Base-by-base conservation (phyloP, 92 coral and sea anemone species). In the Paramuricea clavata region DNA sequence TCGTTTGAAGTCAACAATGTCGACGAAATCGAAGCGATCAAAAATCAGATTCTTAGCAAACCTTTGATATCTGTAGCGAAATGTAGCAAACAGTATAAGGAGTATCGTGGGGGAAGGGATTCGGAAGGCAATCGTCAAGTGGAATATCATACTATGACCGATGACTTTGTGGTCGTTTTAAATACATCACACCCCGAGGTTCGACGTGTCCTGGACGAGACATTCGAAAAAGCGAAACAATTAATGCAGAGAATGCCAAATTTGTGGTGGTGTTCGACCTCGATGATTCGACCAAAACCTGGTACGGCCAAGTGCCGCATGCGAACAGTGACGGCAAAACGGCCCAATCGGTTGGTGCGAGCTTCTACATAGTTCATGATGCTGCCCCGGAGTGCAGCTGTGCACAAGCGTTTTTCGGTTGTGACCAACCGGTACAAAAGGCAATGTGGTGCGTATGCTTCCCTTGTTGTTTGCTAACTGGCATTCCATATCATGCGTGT, bases 251-350 rank as follows among this genome's bases (percentile, higher is more conserved):
- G 8, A 79, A 79, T 79, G 84, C 84, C 0, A 79, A 79, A 26
- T 79, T 79, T 19, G 84, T 79, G 36, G 33, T 79, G 73, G 84
- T 57, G 7, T 79, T 79, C 25, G 84, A 79, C 26, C 73, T 79
- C 2, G 84, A 79, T 31, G 73, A 79, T 12, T 59, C 84, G 15
- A 44, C 49, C 13, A 79, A 79, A 36, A 33, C 67, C 28, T 79
- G 84, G 84, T 79, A 79, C 22, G 84, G 71, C 16, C 84, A 79
- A 61, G 74, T 79, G 3, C 54, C 72, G 0, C 84, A 79, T 34
- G 84, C 39, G 0, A 79, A 79, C 69, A 79, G 84, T n/a, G 84
- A 59, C 9, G 73, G 73, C 16, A 19, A 47, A 36, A 33, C 84
- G 0, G 84, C 84, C 10, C 84, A 79, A 34, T 64, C 84, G 0